Conservation (phyloP, 2,888 invertebrate genomes). For the Candidula unifasciata region DNA sequence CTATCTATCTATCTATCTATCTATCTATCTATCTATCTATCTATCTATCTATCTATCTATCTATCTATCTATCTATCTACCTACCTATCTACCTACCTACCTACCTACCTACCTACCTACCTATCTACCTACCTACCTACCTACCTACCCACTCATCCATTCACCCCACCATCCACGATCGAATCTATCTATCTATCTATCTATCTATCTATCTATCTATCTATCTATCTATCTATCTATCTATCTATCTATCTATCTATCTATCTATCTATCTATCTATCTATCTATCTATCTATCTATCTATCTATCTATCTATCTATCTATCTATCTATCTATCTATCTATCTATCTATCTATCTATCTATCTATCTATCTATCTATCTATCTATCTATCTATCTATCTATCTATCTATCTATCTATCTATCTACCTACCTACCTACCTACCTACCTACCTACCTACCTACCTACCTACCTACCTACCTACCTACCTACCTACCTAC, state of each 20-base stretch:
- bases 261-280: too few species aligned
- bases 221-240: not conserved
- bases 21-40: constrained; percentile 4
- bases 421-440: too few species aligned
- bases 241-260: not conserved
- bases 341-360: constrained; percentile 15
- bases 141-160: too few species aligned
- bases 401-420: constrained; percentile 6
- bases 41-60: not conserved
- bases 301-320: not conserved
- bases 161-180: too few species aligned
- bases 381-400: constrained; percentile 6
- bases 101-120: too few species aligned
- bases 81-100: too few species aligned
- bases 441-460: not conserved
- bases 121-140: too few species aligned
- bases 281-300: too few species aligned
- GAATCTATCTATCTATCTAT: not conserved
- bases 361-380: constrained; percentile 13
- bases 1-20: constrained; percentile 1
- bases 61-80: too few species aligned
- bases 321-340: constrained; percentile 10
- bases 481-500: too few species aligned
- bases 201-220: not conserved
- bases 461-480: constrained; percentile 14